Evolutionary conservation across 2,888 invertebrate genomes (phyloP).

Genomic region (Dorcus parallelipipedus): DNA sequence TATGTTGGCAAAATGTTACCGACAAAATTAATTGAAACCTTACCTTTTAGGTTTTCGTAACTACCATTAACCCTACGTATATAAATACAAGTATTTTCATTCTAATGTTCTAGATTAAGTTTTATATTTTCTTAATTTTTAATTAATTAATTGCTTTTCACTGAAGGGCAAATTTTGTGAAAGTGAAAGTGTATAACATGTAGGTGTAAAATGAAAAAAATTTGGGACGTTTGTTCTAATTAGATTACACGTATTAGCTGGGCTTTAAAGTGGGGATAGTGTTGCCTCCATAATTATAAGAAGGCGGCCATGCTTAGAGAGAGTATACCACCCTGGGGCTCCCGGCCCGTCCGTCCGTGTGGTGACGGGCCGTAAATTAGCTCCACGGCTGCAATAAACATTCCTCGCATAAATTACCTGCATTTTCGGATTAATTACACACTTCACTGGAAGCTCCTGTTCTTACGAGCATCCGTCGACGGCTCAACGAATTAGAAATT

Average conservation of each 20-base stretch:
- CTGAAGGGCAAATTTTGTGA: no score
- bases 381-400: conserved; percentile 50
- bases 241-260: no score
- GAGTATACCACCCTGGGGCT: conserved; percentile 21
- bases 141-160: no score
- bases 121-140: no score
- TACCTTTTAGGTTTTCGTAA: no score
- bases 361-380: conserved; percentile 51
- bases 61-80: no score
- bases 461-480: conserved; percentile 18
- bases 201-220: no score
- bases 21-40: neutral
- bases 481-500: conserved; percentile 3
- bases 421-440: conserved; percentile 52
- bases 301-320: conserved; percentile 1
- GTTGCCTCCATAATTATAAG: conserved; percentile 19
- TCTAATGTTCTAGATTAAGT: no score
- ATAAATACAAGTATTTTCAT: no score
- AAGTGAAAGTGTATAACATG: no score
- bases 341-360: conserved; percentile 38
- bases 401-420: conserved; percentile 52
- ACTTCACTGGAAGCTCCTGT: conserved; percentile 46
- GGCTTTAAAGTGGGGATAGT: conserved; percentile 15
- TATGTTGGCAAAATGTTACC: neutral
- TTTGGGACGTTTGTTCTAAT: no score